A percentile compares a stretch with the other conserved stretches of the same genome.
phyloP scores from a whole-genome alignment of 2,797 vertebrate species.

The Girardinus metallicus region DNA sequence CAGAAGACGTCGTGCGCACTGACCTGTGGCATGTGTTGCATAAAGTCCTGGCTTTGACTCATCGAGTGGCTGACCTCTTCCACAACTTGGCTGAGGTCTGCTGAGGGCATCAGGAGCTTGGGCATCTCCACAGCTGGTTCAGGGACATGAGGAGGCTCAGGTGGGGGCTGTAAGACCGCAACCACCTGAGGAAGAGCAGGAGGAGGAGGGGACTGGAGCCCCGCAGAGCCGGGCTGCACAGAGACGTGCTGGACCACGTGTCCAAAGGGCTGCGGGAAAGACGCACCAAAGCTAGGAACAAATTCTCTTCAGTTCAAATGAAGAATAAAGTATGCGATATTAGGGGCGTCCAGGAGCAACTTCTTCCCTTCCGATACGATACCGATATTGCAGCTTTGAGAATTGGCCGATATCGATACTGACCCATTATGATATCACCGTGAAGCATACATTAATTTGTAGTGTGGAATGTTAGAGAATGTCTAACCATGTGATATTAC shows the following conservation, averaged over 20 bases:
- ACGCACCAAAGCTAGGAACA: neutral
- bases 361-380: neutral
- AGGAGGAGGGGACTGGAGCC: slow-evolving; percentile 68
- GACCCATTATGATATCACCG: neutral
- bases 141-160: slow-evolving; percentile 53
- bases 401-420: neutral
- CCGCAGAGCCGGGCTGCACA: slow-evolving; percentile 55
- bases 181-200: slow-evolving; percentile 66
- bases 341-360: neutral
- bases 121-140: slow-evolving; percentile 62
- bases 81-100: slow-evolving; percentile 61
- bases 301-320: neutral
- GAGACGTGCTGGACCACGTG: slow-evolving; percentile 69
- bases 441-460: neutral
- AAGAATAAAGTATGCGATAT: neutral
- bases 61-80: slow-evolving; percentile 65
- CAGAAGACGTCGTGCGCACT: neutral
- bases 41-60: slow-evolving; percentile 74
- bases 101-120: slow-evolving; percentile 69
- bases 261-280: slow-evolving; percentile 59
- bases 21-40: slow-evolving; percentile 81
- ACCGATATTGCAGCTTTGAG: neutral
- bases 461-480: neutral
- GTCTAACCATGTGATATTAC: neutral
- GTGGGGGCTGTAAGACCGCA: slow-evolving; percentile 67